Evolutionary conservation across 2,888 invertebrate genomes (phyloP), one percentile per base, ranked within the genome.

Genomic region (Epistrophe eligans): DNA sequence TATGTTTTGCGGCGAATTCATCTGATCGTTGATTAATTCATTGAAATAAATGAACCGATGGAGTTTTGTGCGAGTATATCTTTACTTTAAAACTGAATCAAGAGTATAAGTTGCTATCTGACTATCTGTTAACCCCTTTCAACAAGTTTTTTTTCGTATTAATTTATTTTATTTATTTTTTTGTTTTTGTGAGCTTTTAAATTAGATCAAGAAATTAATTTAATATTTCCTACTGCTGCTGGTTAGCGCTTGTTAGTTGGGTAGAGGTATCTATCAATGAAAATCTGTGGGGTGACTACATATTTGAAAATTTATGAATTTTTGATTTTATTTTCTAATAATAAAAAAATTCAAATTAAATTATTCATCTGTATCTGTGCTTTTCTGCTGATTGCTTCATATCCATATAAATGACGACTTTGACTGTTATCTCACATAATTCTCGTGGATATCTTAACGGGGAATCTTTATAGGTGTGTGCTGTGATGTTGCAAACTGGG

Each of bases 371-470:
- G 52, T 40, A 60, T 48, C 50, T 66, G 32, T 62, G 60, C 17
- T 35, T 55, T 62, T 32, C n/a, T 57, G 28, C 24, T n/a, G 76
- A 70, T 84, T 84, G 77, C 77, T 62, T 67, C 81, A 84, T 62
- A 55, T n/a, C 13, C 35, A 58, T 58, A 67, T 70, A 57, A 48
- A 60, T 43, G 50, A 58, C 60, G 52, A 73, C 67, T 66, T 43
- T 66, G 71, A 48, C 66, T 76, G 73, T 82, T 82, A 85, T 85
- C 85, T 85, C 85, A 85, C 85, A 85, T 85, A 72, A 85, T 82
- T 85, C 82, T 79, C 55, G 19, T 67, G 38, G 70, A 19, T 85
- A 85, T 85, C 85, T 85, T 55, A 71, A 73, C 73, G 71, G 45
- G 64, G 64, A 48, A 82, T 82, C 82, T 79, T 74, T 79, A 82